Conservation (phyloP, 37 sponge, comb jelly and placozoan genomes). For the Ianthella basta region DNA sequence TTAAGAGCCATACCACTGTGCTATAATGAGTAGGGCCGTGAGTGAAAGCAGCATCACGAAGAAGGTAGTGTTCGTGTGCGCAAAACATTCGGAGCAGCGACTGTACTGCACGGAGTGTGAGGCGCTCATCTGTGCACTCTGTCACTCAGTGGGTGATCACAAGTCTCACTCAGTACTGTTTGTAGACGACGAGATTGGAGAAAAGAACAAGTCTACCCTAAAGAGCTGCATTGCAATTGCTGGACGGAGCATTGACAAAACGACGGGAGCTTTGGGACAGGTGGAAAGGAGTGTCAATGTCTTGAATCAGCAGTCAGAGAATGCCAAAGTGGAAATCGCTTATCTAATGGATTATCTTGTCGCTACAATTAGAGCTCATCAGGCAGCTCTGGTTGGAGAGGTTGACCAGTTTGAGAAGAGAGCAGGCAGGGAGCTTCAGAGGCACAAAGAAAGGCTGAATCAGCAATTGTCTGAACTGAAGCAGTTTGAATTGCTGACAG, state of each 20-base stretch:
- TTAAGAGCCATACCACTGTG: background rate
- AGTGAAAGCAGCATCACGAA: background rate
- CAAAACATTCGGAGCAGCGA: background rate
- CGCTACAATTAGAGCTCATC: background rate
- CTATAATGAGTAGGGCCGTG: too few species aligned
- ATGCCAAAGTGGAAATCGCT: background rate
- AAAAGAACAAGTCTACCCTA: background rate
- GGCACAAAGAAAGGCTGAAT: too few species aligned
- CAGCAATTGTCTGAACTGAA: too few species aligned
- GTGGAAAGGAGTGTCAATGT: too few species aligned
- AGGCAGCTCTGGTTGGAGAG: too few species aligned
- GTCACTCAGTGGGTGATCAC: background rate
- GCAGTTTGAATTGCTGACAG: too few species aligned
- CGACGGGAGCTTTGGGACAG: background rate
- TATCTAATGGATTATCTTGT: background rate
- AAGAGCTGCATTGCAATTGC: background rate
- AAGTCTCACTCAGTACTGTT: background rate
- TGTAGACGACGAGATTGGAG: background rate
- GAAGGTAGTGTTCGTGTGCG: background rate
- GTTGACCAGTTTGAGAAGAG: too few species aligned
- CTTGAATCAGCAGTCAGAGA: background rate
- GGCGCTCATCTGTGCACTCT: background rate
- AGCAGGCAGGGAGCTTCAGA: too few species aligned
- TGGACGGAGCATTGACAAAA: background rate
- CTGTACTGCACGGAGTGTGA: background rate